Base-by-base conservation (phyloP, 1,140 invertebrate genomes). In the Linepithema humile region DNA sequence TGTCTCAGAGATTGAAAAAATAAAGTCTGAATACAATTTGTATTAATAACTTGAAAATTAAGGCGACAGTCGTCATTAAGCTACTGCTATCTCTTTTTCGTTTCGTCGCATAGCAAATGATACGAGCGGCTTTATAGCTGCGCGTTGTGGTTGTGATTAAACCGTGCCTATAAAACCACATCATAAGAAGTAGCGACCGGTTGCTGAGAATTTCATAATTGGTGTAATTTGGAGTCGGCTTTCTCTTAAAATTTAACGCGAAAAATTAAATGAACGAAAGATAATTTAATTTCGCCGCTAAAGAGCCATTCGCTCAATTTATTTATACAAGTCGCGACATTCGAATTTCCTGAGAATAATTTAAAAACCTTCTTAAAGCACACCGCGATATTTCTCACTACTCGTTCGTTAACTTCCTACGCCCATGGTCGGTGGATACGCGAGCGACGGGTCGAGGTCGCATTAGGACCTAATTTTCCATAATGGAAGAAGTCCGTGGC, bases 401-500 rank as follows among this genome's bases (percentile, higher is more conserved):
- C 12, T 17, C 12, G 17, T 43, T n/a, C 17, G 55, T 20, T 45
- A 29, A 10, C 75, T 53, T 35, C 10, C 74, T 82, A 87, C 88
- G 85, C 84, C 89, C 84, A 20, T 90, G 89, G 23, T 1, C 35
- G 69, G 32, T 43, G 50, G 69, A 32, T 64, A 82, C 75, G 65
- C 59, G 70, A 84, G 55, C 69, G 73, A 85, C 82, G 82, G 69
- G 84, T 84, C 60, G 40, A 62, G 69, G 64, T 87, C 74, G 80
- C 87, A 92, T 92, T 92, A 91, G 88, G 87, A 88, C 83, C 88
- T 90, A 91, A 92, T 90, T 91, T 91, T 87, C 88, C 85, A 90
- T 90, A 90, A 91, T 91, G 91, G 84, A 89, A 88, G 87, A 89
- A 90, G 85, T 90, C 83, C 62, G 80, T 88, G 91, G 91, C 64